Evolutionary conservation across 1,140 invertebrate genomes (phyloP).

Genomic region (Leptinotarsa lineolata): DNA sequence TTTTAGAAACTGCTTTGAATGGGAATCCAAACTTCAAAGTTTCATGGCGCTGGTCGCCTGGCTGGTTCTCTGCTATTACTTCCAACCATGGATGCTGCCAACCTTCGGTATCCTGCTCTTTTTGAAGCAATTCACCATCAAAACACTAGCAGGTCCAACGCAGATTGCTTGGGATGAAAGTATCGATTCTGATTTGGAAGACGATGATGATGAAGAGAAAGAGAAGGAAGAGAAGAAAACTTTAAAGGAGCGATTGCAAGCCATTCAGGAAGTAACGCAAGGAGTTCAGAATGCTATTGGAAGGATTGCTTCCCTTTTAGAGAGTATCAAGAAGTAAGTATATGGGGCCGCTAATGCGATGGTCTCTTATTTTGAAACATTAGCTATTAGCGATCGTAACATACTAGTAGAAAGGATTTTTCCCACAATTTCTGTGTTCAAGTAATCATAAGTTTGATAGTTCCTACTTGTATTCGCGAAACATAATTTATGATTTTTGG

Average conservation of each 20-base stretch:
- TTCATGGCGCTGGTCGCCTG: conserved; percentile 85
- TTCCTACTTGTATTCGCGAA: too few relatives aligned
- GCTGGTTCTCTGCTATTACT: conserved; percentile 80
- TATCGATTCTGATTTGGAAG: conserved; percentile 66
- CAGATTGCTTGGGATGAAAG: conserved; percentile 76
- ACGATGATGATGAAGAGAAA: conserved; percentile 77
- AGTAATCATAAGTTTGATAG: too few relatives aligned
- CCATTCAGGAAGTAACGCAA: conserved; percentile 94
- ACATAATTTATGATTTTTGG: too few relatives aligned
- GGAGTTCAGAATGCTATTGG: conserved; percentile 94
- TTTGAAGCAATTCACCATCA: conserved; percentile 72
- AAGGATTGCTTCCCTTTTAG: conserved; percentile 87
- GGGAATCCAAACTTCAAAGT: conserved; percentile 91
- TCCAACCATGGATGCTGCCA: conserved; percentile 88
- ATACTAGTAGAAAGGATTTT: too few relatives aligned
- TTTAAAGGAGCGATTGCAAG: conserved; percentile 89
- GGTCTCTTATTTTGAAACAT: too few relatives aligned
- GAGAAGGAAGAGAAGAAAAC: conserved; percentile 92
- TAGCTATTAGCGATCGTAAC: too few relatives aligned
- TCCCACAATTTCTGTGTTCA: too few relatives aligned
- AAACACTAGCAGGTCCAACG: conserved; percentile 55
- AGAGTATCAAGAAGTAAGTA: conserved; percentile 90
- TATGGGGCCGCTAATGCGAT: background rate
- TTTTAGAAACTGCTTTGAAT: conserved; percentile 91
- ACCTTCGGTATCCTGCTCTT: conserved; percentile 76